Evolutionary conservation across 2,797 vertebrate genomes (phyloP), one percentile per base, ranked within the genome.

Genomic region (Aulostomus chinensis): DNA sequence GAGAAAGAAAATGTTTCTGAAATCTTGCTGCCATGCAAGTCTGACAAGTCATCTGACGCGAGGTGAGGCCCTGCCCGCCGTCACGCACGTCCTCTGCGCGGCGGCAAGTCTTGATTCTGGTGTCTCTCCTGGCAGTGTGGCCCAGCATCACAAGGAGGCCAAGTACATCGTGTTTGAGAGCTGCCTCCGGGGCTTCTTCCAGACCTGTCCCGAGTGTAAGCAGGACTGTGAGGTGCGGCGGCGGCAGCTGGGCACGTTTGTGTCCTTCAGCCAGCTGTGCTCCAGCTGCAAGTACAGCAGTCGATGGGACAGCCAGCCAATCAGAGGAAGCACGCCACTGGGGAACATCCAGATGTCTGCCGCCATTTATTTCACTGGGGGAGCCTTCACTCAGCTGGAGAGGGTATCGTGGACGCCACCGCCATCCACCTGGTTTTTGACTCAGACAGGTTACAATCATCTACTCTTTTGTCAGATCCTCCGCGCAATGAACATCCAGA

Each of bases 291-390:
- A 34, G 24, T 36, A 43, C 12, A 47, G 3, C n/a, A 38, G 42
- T 11, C 10, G 28, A 6, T 58, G 54, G 54, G 30, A 47, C 14
- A 58, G 42, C 35, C 52, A 55, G 9, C 52, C 51, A 3, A 6
- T 55, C 12, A 20, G 18, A 2, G 40, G 52, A 18, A 43, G 24
- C 7, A 35, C 24, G 4, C 40, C 52, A 26, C 31, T 43, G 0
- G 35, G 42, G 10, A 31, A 47, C 25, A 11, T 58, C 18, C 42
- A 47, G 9, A n/a, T 47, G 17, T 58, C 54, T 4, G 42, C 54
- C 25, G 54, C 54, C 4, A 17, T 39, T n/a, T 58, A 47, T 25
- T 58, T 47, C 20, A 58, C 54, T n/a, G 32, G 45, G 13, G 43
- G 28, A 15, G 39, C 54, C 2, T 58, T 24, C 18, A 7, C 17